Conservation (phyloP, 2,888 invertebrate genomes). For the Agrotis segetum region DNA sequence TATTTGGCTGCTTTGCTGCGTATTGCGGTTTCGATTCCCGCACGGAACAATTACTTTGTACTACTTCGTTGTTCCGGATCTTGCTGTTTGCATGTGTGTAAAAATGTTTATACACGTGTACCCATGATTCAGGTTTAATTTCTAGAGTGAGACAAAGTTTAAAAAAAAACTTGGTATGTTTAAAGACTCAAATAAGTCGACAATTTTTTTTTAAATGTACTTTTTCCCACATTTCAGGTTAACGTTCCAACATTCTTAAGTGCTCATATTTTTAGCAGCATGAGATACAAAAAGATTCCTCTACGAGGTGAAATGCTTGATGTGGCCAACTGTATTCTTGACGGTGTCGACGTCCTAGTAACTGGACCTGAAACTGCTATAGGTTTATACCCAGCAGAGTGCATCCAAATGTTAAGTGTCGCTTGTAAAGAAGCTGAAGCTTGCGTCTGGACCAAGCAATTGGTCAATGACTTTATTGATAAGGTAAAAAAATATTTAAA, state of each 20-base stretch:
- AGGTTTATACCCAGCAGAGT: conserved; percentile 91
- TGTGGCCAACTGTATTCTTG: conserved; percentile 94
- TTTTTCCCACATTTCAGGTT: conserved; percentile 67
- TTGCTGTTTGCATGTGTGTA: too few relatives aligned
- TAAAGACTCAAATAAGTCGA: too few relatives aligned
- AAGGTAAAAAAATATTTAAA: conserved; percentile 69
- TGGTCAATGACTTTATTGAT: conserved; percentile 83
- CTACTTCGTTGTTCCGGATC: too few relatives aligned
- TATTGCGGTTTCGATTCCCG: too few relatives aligned
- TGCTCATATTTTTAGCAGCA: conserved; percentile 81
- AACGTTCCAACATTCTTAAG: conserved; percentile 81
- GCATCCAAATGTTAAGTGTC: conserved; percentile 83
- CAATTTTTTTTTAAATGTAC: too few relatives aligned
- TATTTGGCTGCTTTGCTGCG: too few relatives aligned
- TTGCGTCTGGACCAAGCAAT: conserved; percentile 91
- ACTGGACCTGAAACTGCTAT: conserved; percentile 93
- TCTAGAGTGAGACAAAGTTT: too few relatives aligned
- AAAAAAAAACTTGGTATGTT: too few relatives aligned
- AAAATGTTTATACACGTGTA: too few relatives aligned
- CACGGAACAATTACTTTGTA: too few relatives aligned
- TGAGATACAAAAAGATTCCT: conserved; percentile 79
- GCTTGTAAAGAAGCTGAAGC: conserved; percentile 93
- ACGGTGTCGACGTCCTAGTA: conserved; percentile 93
- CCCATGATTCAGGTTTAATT: too few relatives aligned
- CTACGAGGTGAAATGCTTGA: conserved; percentile 92